Base-by-base conservation (phyloP, 2,888 invertebrate genomes). In the Drosophila peninsularis region DNA sequence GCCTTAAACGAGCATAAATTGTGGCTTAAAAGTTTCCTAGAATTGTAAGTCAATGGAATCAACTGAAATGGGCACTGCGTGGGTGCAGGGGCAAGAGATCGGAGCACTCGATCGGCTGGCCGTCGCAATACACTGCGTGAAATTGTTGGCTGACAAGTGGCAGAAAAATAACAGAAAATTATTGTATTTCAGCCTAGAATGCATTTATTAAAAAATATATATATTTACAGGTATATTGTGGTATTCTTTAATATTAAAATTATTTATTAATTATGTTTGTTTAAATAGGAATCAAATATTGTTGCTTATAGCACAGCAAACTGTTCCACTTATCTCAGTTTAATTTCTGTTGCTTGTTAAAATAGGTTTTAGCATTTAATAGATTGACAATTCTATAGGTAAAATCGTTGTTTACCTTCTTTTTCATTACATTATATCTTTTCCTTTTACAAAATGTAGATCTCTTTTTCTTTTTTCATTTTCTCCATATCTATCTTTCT, bases 1-100 rank as follows among this genome's bases (percentile, higher is more conserved):
- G 83, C 82, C 79, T 78, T 90, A 90, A 91, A 91, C 89, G 90
- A 83, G 80, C 89, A 90, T 91, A 91, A 91, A 91, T 91, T 88
- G 86, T 86, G 77, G 71, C 78, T 88, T 89, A 84, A 90, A 86
- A 88, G 82, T 82, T 90, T 90, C 89, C 79, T 79, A 88, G 90
- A 90, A 90, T 69, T 75, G 76, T 62, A 75, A 71, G 77, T 71
- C 80, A 76, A 74, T 82, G 77, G 34, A 34, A 9, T 14, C 32
- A 76, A 70, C 63, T 54, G 52, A 58, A 66, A 58, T 56, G 50
- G 21, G 21, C 6, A 10, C 19, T 39, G 63, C 34, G 76, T 67
- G 47, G 72, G 68, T 49, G 62, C n/a, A 60, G 62, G 45, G 37
- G 39, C 39, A 54, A 54, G 9, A 63, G 47, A 72, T 53, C 53